A percentile compares a stretch with the other conserved stretches of the same genome.
Conservation (phyloP, 2,888 invertebrate genomes). For the Oxyscelio sp. region DNA sequence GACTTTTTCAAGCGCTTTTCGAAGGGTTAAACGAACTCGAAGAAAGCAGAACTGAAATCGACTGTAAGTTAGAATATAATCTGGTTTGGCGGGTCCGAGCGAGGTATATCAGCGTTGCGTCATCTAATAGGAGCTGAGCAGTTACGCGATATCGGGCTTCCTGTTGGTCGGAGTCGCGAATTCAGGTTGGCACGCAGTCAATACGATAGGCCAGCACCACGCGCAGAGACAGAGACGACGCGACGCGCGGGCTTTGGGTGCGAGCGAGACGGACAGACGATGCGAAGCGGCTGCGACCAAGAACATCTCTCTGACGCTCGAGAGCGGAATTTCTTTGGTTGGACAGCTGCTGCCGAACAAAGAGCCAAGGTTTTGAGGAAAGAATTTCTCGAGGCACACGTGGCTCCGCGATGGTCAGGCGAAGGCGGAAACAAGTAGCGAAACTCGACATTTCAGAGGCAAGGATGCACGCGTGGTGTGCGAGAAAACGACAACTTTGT, state of each 20-base stretch:
- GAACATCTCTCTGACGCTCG: conserved; percentile 79
- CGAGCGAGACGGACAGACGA: background rate
- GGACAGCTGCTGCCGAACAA: conserved; percentile 87
- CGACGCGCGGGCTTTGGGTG: background rate
- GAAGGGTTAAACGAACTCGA: conserved; percentile 44
- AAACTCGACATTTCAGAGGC: conserved; percentile 43
- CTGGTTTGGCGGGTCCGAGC: conserved; percentile 60
- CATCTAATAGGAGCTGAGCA: conserved; percentile 67
- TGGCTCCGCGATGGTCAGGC: conserved; percentile 80
- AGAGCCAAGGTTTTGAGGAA: conserved; percentile 85
- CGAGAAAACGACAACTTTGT: too few relatives aligned
- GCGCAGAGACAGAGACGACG: conserved; percentile 1
- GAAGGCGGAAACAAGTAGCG: conserved; percentile 61
- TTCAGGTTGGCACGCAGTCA: conserved; percentile 49
- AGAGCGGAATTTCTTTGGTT: conserved; percentile 86
- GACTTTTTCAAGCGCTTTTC: background rate
- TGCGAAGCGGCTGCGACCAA: conserved; percentile 31
- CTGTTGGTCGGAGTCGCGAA: conserved; percentile 53
- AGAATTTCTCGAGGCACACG: conserved; percentile 86
- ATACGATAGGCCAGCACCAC: conserved; percentile 13
- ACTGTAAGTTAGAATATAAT: conserved; percentile 60
- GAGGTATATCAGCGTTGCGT: conserved; percentile 64
- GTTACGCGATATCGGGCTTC: conserved; percentile 71
- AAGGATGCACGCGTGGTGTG: conserved; percentile 53
- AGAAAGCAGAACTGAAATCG: conserved; percentile 56